phyloP scores from a whole-genome alignment of 92 coral and sea anemone genomes.

The Pocillopora grandis region DNA sequence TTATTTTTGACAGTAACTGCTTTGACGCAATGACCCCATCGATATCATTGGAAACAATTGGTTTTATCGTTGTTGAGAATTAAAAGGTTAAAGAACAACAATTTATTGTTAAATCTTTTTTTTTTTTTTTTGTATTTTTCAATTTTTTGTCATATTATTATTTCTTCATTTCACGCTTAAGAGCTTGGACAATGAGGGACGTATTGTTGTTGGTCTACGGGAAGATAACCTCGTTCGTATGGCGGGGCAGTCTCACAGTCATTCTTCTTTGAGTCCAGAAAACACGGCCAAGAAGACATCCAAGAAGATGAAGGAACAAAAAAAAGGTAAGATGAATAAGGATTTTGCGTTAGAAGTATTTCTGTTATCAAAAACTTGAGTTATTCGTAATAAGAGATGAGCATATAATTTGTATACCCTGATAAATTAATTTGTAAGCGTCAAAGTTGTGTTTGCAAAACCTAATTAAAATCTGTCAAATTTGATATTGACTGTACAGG shows the following conservation, averaged over 20 bases:
- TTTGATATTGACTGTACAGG: background rate
- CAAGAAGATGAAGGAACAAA: constrained; percentile 37
- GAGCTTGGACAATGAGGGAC: constrained; percentile 36
- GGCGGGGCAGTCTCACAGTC: constrained; percentile 26
- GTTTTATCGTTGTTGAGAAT: no score
- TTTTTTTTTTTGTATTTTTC: no score
- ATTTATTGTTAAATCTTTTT: no score
- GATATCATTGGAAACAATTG: no score
- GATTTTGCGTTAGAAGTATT: background rate
- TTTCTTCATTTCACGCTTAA: background rate
- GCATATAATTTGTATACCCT: no score
- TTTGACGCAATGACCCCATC: no score
- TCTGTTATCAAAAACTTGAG: background rate
- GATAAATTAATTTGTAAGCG: no score
- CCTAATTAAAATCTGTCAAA: no score
- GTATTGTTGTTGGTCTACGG: constrained; percentile 14
- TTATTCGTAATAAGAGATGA: background rate
- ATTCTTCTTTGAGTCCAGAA: constrained; percentile 25
- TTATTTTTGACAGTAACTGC: no score
- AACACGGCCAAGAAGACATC: constrained; percentile 35
- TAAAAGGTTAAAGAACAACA: no score
- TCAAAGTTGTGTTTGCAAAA: no score
- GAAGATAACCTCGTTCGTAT: constrained; percentile 54
- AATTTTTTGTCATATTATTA: background rate
- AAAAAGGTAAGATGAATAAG: constrained; percentile 30